Evolutionary conservation across 2,797 vertebrate species (phyloP).

Genomic region (Columba guinea): DNA sequence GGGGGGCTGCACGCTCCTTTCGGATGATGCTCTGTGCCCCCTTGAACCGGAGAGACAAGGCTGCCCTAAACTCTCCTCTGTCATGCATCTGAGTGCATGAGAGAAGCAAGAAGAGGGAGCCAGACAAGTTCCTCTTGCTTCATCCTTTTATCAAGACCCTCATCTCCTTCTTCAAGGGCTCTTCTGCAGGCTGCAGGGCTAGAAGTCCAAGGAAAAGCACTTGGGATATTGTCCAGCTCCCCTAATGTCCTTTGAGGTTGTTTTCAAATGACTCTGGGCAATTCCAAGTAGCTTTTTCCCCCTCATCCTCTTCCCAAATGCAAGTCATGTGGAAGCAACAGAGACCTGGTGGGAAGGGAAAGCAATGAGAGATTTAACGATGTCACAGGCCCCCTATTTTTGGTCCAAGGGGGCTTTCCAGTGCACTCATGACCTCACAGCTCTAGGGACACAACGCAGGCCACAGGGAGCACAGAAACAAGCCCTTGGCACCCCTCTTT

Average conservation of each 20-base stretch:
- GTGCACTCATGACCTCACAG: neutral
- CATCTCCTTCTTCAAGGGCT: neutral
- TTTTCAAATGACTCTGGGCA: neutral
- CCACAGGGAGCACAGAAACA: neutral
- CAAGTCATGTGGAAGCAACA: neutral
- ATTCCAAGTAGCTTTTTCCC: neutral
- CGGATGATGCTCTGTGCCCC: neutral
- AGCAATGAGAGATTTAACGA: neutral
- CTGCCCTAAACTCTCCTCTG: neutral
- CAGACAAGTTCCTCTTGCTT: neutral
- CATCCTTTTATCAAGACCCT: neutral
- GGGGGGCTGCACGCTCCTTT: neutral
- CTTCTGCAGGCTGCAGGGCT: neutral
- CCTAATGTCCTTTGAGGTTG: no score
- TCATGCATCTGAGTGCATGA: fast-evolving
- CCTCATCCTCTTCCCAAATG: neutral
- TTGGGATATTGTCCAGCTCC: no score
- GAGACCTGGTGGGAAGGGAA: neutral
- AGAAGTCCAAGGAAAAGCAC: neutral
- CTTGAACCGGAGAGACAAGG: neutral
- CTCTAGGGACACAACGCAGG: neutral
- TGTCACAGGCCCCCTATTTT: fast-evolving
- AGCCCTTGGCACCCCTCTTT: neutral
- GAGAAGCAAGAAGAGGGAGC: neutral
- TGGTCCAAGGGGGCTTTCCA: neutral